Conservation (phyloP, 2,113 vertebrate species). For the Petrocephalus microphthalmus region DNA sequence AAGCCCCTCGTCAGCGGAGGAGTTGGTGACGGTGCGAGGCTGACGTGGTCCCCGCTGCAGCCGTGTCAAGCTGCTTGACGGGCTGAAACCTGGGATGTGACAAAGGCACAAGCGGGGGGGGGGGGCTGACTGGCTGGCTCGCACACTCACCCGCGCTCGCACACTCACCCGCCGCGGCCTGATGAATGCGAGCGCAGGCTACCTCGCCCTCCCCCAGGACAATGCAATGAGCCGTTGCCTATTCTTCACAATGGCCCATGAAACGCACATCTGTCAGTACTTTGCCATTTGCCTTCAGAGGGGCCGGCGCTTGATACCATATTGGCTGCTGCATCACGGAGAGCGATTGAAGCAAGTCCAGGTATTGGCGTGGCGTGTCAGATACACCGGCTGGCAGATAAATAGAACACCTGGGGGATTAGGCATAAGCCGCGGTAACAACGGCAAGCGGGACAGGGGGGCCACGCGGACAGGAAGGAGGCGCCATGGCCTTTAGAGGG, state of each 20-base stretch:
- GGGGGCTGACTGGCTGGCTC: conserved; percentile 20
- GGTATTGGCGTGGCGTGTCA: conserved; percentile 63
- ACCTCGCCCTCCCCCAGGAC: conserved; percentile 49
- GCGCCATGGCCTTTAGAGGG: conserved; percentile 92
- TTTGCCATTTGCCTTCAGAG: conserved; percentile 35
- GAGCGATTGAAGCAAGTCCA: conserved; percentile 59
- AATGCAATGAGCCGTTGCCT: conserved; percentile 41
- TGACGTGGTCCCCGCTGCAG: conserved; percentile 33
- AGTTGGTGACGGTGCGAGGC: conserved; percentile 29
- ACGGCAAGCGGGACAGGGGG: conserved; percentile 21
- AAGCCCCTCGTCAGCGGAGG: conserved; percentile 28
- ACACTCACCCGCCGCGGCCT: conserved; percentile 38
- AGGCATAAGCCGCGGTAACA: conserved; percentile 60
- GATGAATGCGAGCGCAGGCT: conserved; percentile 54
- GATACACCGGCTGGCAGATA: conserved; percentile 60
- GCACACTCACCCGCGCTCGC: not conserved
- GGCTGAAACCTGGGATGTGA: conserved; percentile 51
- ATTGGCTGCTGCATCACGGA: conserved; percentile 52
- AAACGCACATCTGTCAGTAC: conserved; percentile 52
- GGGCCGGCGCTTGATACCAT: conserved; percentile 45
- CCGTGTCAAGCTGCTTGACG: conserved; percentile 53
- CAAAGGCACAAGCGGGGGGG: conserved; percentile 55
- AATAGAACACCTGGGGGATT: conserved; percentile 68
- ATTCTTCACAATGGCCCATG: conserved; percentile 46
- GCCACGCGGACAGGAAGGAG: conserved; percentile 43